Conservation (phyloP, 2,888 invertebrate species). For the Microplitis deprimator region DNA sequence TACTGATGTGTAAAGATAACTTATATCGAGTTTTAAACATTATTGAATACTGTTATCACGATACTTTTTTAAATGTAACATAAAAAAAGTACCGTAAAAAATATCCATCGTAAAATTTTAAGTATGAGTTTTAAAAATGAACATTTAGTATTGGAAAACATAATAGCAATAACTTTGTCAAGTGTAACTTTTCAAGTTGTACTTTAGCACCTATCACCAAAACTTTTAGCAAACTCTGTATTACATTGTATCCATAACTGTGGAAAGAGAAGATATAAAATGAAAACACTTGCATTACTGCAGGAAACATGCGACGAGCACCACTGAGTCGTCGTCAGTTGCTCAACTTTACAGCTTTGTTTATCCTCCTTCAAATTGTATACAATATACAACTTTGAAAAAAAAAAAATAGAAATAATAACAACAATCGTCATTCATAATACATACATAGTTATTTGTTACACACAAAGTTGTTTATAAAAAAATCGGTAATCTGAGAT, state of each 20-base stretch:
- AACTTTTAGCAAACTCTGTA: conserved; percentile 15
- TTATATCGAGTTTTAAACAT: background rate
- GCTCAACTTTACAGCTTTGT: conserved; percentile 7
- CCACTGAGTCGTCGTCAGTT: background rate
- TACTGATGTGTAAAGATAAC: background rate
- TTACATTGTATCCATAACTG: conserved; percentile 20
- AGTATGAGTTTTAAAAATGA: background rate
- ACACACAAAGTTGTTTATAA: background rate
- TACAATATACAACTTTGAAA: background rate
- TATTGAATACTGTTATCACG: background rate
- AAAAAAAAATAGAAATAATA: background rate
- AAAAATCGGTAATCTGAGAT: background rate
- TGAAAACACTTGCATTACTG: background rate
- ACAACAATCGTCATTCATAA: background rate
- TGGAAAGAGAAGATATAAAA: conserved; percentile 11
- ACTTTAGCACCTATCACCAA: background rate
- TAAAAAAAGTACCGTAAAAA: background rate
- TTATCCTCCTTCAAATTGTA: background rate
- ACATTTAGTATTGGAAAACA: background rate
- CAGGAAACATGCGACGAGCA: background rate
- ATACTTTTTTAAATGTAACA: too few species aligned
- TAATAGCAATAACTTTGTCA: background rate
- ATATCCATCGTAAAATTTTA: background rate
- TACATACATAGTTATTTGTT: background rate
- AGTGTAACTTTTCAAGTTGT: background rate